phyloP scores from a whole-genome alignment of 64 coral and sea anemone species.

The Pocillopora damicornis region DNA sequence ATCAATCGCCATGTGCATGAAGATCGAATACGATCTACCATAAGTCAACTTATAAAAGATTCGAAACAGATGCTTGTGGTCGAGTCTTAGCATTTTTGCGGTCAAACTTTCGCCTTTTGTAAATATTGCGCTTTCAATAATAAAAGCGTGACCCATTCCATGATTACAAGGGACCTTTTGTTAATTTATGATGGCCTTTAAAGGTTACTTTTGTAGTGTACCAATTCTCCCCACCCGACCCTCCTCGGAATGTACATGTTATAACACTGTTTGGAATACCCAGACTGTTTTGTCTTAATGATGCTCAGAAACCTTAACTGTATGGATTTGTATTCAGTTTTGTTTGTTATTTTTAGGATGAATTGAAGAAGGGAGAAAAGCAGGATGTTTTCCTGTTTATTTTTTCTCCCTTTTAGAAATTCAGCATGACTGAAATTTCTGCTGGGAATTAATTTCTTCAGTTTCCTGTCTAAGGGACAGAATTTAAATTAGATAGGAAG shows the following conservation, averaged over 20 bases:
- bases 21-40: neutral
- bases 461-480: too few species aligned
- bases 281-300: neutral
- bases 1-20: neutral
- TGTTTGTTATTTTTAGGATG: too few species aligned
- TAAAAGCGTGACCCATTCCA: neutral
- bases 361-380: too few species aligned
- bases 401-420: too few species aligned
- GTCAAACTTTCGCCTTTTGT: neutral
- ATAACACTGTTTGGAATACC: neutral
- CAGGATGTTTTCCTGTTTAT: too few species aligned
- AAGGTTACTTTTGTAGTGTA: conserved; percentile 20
- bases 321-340: too few species aligned
- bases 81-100: conserved; percentile 21
- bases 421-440: too few species aligned
- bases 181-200: neutral
- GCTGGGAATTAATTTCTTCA: too few species aligned
- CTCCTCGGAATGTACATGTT: neutral
- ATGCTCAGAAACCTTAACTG: neutral
- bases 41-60: neutral
- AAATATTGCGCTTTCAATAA: neutral
- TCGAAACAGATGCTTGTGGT: conserved; percentile 6
- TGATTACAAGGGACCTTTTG: neutral
- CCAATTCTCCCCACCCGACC: neutral
- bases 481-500: too few species aligned